A percentile compares a stretch with the other conserved stretches of the same genome.
phyloP scores from a whole-genome alignment of 1,140 invertebrate genomes.

The Mamestra configurata region DNA sequence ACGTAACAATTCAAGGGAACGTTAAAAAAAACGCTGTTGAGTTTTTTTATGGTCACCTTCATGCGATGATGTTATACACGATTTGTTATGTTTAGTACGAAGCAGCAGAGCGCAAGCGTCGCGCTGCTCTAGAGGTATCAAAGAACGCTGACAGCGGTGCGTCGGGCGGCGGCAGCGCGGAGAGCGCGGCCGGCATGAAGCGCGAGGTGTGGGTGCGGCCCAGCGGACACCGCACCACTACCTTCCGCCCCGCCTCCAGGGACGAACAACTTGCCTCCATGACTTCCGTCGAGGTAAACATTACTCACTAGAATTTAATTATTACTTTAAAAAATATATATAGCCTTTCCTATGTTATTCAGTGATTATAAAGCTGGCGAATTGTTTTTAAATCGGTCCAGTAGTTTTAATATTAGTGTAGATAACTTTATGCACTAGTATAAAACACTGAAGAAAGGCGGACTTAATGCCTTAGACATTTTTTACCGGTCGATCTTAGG shows the following conservation, averaged over 20 bases:
- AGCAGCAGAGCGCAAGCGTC: slow-evolving; percentile 92
- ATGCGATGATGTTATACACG: not conserved
- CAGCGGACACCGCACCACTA: slow-evolving; percentile 91
- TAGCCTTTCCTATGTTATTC: too few species aligned
- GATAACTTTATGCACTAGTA: too few species aligned
- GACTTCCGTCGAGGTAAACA: slow-evolving; percentile 91
- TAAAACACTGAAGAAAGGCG: too few species aligned
- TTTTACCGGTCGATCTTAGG: too few species aligned
- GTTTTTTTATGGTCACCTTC: too few species aligned
- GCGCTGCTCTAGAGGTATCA: slow-evolving; percentile 89
- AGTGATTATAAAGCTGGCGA: too few species aligned
- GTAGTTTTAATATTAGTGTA: too few species aligned
- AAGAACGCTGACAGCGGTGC: slow-evolving; percentile 79
- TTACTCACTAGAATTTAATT: slow-evolving; percentile 25
- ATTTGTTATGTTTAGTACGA: slow-evolving; percentile 90
- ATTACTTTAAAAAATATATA: too few species aligned
- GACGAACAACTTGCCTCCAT: slow-evolving; percentile 91
- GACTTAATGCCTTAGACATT: too few species aligned
- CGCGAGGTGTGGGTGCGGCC: slow-evolving; percentile 95
- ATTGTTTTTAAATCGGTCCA: too few species aligned
- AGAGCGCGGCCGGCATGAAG: slow-evolving; percentile 80
- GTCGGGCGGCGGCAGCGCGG: slow-evolving; percentile 79
- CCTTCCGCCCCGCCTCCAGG: slow-evolving; percentile 87
- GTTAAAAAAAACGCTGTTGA: not conserved
- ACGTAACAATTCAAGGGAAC: too few species aligned